Percentiles rank a stretch among this genome's conserved stretches.
phyloP scores from a whole-genome alignment of 2,888 invertebrate species.

The Pocota personata region DNA sequence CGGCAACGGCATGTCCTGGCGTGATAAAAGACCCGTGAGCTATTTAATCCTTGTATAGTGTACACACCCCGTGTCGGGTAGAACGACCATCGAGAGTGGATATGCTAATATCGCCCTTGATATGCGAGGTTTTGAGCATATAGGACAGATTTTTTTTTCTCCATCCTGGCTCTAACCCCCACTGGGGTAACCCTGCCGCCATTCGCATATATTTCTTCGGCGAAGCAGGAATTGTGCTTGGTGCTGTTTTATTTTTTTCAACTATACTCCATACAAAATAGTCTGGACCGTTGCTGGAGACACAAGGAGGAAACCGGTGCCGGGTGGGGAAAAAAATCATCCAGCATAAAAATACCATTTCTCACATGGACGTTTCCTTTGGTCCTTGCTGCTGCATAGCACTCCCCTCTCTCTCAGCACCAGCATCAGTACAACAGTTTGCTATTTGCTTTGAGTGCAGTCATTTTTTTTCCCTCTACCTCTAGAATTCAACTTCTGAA shows the following conservation, averaged over 20 bases:
- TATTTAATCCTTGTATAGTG: slow-evolving; percentile 67
- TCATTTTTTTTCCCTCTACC: slow-evolving; percentile 47
- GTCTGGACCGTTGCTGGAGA: slow-evolving; percentile 22
- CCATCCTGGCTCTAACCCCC: slow-evolving; percentile 13
- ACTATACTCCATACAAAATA: neutral
- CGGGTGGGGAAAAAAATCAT: slow-evolving; percentile 52
- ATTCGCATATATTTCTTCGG: slow-evolving; percentile 62
- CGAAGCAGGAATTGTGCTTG: slow-evolving; percentile 57
- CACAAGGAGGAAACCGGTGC: slow-evolving; percentile 20
- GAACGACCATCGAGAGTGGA: slow-evolving; percentile 57
- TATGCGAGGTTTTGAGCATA: slow-evolving; percentile 68
- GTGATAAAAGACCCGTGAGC: slow-evolving; percentile 73
- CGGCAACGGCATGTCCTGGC: slow-evolving; percentile 70
- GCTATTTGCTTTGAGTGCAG: slow-evolving; percentile 71
- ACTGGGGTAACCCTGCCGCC: slow-evolving; percentile 23
- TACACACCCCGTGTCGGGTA: neutral
- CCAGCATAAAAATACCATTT: slow-evolving; percentile 72
- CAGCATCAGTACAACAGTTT: slow-evolving; percentile 54
- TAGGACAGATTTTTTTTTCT: slow-evolving; percentile 57
- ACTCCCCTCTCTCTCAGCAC: slow-evolving; percentile 3
- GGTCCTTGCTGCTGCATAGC: slow-evolving; percentile 22
- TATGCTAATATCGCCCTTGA: slow-evolving; percentile 73
- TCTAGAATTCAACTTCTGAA: slow-evolving; percentile 51
- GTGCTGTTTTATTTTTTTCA: neutral
- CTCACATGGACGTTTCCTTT: slow-evolving; percentile 68